These are phyloP conservation scores for Sinocyclocheilus rhinocerous DNA, from an alignment of 2,113 vertebrate genomes.

Conservation along the genomic window DNA sequence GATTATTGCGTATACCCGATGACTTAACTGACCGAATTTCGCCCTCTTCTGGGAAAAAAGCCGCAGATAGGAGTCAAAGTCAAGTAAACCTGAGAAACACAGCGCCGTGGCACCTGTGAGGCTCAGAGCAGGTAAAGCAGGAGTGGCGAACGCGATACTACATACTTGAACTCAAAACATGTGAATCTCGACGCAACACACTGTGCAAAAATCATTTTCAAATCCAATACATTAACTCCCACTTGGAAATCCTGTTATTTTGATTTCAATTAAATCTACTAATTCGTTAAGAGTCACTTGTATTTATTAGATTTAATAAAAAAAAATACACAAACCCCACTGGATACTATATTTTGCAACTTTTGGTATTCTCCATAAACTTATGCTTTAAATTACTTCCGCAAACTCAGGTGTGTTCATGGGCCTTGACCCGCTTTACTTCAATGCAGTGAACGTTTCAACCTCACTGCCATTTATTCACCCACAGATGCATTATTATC, in stretches of 20 bases:
- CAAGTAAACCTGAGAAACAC: neutral
- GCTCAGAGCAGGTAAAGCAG: neutral
- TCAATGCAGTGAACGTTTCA: neutral
- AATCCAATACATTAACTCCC: neutral
- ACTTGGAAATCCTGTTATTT: neutral
- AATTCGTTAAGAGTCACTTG: neutral
- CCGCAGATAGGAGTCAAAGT: neutral
- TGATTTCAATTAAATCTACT: neutral
- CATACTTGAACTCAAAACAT: neutral
- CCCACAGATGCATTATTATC: neutral
- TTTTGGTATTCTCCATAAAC: neutral
- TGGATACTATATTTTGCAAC: neutral
- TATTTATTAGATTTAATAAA: too few relatives aligned
- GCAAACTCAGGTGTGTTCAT: slow-evolving; percentile 41
- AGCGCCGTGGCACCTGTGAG: slow-evolving; percentile 13
- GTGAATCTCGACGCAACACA: neutral
- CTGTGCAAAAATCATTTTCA: neutral
- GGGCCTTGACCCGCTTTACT: slow-evolving; percentile 31
- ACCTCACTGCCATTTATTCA: neutral
- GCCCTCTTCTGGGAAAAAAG: slow-evolving; percentile 6
- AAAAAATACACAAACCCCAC: neutral
- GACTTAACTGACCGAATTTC: slow-evolving; percentile 9
- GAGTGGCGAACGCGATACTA: neutral
- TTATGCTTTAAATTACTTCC: slow-evolving; percentile 17
- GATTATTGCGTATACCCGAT: neutral